Conservation (phyloP, 2,888 invertebrate species). For the Didymodactylos carnosus region DNA sequence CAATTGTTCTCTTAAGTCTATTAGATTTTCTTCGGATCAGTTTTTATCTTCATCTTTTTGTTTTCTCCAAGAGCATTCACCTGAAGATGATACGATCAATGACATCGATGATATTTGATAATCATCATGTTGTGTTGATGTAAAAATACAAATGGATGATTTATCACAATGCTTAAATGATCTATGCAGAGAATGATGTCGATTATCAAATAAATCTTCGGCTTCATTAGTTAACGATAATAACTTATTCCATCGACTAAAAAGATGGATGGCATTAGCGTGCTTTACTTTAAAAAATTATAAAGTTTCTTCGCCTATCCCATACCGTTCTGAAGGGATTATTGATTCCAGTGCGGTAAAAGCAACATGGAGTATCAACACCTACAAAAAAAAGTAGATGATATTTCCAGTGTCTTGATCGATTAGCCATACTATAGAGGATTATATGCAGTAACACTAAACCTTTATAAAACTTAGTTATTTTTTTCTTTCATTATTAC, state of each 20-base stretch:
- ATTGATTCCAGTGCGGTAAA: no score
- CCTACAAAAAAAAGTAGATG: no score
- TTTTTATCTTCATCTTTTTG: not conserved
- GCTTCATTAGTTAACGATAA: slow-evolving; percentile 38
- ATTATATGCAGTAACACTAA: no score
- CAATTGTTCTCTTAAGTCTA: not conserved
- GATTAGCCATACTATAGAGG: no score
- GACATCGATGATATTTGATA: not conserved
- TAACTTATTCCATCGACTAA: slow-evolving; percentile 40
- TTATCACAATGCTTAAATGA: not conserved
- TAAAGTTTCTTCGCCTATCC: slow-evolving; percentile 25
- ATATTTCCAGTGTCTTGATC: no score
- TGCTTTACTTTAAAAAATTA: not conserved
- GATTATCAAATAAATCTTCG: slow-evolving; percentile 22
- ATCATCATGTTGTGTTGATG: not conserved
- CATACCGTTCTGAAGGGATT: slow-evolving; percentile 44
- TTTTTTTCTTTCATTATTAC: no score
- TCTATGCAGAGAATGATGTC: not conserved
- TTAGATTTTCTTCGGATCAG: not conserved
- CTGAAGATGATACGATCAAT: not conserved
- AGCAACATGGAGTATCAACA: no score
- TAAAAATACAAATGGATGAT: no score
- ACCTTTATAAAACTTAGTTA: no score
- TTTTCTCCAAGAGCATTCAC: not conserved
- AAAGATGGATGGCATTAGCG: slow-evolving; percentile 18